Evolutionary conservation across 1,140 invertebrate genomes (phyloP).

Genomic region (Temnothorax nylanderi): DNA sequence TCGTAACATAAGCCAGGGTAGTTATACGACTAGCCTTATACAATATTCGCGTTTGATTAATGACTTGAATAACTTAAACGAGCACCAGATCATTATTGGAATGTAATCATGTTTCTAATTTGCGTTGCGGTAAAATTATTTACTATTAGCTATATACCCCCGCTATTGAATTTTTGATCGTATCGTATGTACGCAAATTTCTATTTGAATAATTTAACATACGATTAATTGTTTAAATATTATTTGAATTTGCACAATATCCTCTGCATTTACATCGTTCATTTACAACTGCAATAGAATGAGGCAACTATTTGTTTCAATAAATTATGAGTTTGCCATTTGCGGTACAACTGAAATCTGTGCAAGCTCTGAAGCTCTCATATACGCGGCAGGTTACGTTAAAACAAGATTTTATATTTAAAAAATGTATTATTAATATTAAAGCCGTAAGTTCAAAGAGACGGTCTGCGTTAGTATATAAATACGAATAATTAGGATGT

Average conservation of each 20-base stretch:
- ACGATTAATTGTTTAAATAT: conserved; percentile 49
- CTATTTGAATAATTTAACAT: conserved; percentile 40
- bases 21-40: neutral
- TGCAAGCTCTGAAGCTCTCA: neutral
- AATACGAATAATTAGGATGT: neutral
- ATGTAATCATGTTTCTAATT: conserved; percentile 36
- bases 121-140: conserved; percentile 27
- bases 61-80: conserved; percentile 48
- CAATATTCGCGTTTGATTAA: conserved; percentile 31
- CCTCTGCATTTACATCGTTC: neutral
- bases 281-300: neutral
- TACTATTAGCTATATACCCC: conserved; percentile 15
- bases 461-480: neutral
- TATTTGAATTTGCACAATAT: neutral
- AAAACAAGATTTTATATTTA: neutral
- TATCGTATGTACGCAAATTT: neutral
- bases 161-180: neutral
- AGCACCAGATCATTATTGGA: conserved; percentile 30
- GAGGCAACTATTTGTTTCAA: neutral
- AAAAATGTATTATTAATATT: neutral
- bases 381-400: no score
- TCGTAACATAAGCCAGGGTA: neutral
- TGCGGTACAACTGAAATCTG: neutral
- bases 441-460: neutral
- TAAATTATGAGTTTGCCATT: neutral